phyloP scores from a whole-genome alignment of 2,797 vertebrate genomes.

The Sebastes matsubarae region DNA sequence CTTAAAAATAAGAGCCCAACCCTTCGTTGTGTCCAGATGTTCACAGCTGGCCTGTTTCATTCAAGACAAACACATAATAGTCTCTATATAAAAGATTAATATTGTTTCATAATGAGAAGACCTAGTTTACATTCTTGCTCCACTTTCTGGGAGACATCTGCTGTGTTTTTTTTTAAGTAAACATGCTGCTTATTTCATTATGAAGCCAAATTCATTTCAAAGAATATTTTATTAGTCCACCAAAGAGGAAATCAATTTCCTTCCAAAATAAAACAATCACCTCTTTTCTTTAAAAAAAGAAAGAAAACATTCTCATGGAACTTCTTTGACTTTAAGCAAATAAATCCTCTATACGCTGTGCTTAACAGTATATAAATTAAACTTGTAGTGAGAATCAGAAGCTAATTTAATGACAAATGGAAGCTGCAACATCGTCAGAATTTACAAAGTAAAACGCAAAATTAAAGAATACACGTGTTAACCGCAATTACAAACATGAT shows the following conservation, averaged over 20 bases:
- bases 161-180: background rate
- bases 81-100: slow-evolving; percentile 10
- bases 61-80: background rate
- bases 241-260: background rate
- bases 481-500: background rate
- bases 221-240: background rate
- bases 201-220: background rate
- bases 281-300: background rate
- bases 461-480: background rate
- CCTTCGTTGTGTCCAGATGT: slow-evolving; percentile 15
- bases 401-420: background rate
- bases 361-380: background rate
- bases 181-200: background rate
- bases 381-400: background rate
- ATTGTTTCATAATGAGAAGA: slow-evolving; percentile 16
- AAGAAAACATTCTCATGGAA: background rate
- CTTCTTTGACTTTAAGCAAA: background rate
- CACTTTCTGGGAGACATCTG: slow-evolving; percentile 17
- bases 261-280: background rate
- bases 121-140: slow-evolving; percentile 4
- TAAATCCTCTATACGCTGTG: no score
- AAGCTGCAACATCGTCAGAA: background rate
- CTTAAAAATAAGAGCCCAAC: background rate
- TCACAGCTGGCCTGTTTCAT: background rate
- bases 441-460: background rate